A percentile compares a stretch with the other conserved stretches of the same genome.
Conservation (phyloP, 2,113 vertebrate genomes). For the Chamaea fasciata region DNA sequence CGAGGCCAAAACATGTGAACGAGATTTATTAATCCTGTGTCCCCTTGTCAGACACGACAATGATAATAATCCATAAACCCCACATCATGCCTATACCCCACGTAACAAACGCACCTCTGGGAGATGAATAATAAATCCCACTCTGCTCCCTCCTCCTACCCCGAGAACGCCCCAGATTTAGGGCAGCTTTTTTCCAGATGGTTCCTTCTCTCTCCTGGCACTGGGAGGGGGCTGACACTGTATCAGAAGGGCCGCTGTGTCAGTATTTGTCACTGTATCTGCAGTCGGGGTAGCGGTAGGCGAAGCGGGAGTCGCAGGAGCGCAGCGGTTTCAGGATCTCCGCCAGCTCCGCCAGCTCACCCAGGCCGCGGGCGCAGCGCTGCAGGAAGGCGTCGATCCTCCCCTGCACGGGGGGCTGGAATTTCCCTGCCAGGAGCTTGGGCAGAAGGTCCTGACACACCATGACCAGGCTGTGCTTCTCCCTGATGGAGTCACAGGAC, state of each 20-base stretch:
- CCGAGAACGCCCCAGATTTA: neutral
- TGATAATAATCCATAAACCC: neutral
- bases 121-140: neutral
- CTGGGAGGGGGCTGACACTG: neutral
- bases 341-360: conserved; percentile 33
- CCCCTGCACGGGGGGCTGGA: conserved; percentile 40
- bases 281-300: conserved; percentile 85
- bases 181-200: neutral
- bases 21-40: conserved; percentile 19
- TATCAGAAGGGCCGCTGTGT: neutral
- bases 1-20: neutral
- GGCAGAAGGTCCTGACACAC: conserved; percentile 75
- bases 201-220: rapidly evolving
- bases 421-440: conserved; percentile 67
- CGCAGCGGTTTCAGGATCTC: conserved; percentile 70
- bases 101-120: neutral
- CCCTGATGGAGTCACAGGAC: conserved; percentile 68
- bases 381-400: conserved; percentile 58
- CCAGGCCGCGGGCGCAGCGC: conserved; percentile 32
- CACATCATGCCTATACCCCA: neutral
- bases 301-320: conserved; percentile 74
- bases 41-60: neutral
- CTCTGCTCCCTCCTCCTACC: neutral
- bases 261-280: conserved; percentile 72
- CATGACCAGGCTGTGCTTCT: conserved; percentile 71